These are phyloP conservation scores for Zaprionus lineosus DNA, from an alignment of 2,888 invertebrate genomes.

Conservation along the genomic window DNA sequence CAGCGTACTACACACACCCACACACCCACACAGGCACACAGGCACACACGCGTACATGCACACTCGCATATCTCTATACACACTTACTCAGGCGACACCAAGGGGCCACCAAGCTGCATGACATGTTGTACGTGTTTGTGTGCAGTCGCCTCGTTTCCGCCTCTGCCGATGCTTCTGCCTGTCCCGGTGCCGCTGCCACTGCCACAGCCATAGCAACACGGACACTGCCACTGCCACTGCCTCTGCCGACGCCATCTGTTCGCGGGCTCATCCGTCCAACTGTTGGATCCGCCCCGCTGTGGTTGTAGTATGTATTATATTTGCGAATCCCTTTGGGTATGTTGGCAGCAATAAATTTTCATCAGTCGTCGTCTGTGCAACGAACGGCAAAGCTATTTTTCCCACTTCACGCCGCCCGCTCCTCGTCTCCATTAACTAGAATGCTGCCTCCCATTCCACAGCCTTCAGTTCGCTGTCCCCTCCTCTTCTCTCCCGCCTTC, in stretches of 20 bases:
- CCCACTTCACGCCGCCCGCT: slow-evolving; percentile 51
- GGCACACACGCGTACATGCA: slow-evolving; percentile 14
- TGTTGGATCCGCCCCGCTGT: slow-evolving; percentile 50
- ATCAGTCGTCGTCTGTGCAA: slow-evolving; percentile 60
- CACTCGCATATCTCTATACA: slow-evolving; percentile 8
- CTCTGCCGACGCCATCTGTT: slow-evolving; percentile 44
- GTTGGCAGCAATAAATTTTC: slow-evolving; percentile 76
- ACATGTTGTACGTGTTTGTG: slow-evolving; percentile 70
- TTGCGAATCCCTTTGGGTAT: slow-evolving; percentile 78
- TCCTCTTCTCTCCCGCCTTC: slow-evolving; percentile 3
- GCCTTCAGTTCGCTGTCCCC: neutral
- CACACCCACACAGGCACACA: slow-evolving; percentile 10
- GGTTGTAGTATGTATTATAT: slow-evolving; percentile 72
- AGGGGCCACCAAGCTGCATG: slow-evolving; percentile 47
- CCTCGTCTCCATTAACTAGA: slow-evolving; percentile 53
- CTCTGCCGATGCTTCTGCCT: slow-evolving; percentile 5
- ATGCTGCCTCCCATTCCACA: neutral
- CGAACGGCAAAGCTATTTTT: slow-evolving; percentile 62
- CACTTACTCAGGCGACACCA: slow-evolving; percentile 30
- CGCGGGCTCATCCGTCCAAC: slow-evolving; percentile 54
- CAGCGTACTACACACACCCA: slow-evolving; percentile 10
- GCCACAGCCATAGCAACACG: neutral
- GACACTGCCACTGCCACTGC: neutral
- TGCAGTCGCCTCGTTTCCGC: slow-evolving; percentile 44
- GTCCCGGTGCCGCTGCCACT: slow-evolving; percentile 1